Percentiles rank a stretch among this genome's conserved stretches.
These are phyloP conservation scores for Varanus salvator DNA, from an alignment of 2,113 vertebrate species.

Conservation along the genomic window DNA sequence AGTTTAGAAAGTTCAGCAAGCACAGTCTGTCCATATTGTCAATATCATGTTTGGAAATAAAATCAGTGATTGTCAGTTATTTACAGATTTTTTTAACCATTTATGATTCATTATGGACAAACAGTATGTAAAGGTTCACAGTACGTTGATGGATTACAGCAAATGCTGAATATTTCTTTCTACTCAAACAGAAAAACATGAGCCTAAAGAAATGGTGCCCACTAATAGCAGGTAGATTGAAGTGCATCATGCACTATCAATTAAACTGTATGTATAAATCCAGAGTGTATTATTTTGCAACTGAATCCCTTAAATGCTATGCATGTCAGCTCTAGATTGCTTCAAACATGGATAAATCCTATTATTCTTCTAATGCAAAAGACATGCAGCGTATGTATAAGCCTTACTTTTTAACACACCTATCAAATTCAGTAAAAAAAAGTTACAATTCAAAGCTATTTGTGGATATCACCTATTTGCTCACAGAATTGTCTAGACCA, in stretches of 20 bases:
- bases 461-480: neutral
- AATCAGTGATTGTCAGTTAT: constrained; percentile 61
- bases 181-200: neutral
- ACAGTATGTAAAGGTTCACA: constrained; percentile 47
- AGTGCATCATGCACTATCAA: neutral
- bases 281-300: neutral
- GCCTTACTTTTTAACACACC: neutral
- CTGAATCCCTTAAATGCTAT: neutral
- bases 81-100: constrained; percentile 49
- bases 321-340: neutral
- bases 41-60: constrained; percentile 61
- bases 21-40: constrained; percentile 62
- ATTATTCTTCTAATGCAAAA: neutral
- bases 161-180: constrained; percentile 12
- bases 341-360: neutral
- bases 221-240: neutral
- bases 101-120: constrained; percentile 31
- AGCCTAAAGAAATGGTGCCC: neutral
- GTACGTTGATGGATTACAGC: constrained; percentile 57
- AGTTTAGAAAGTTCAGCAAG: constrained; percentile 63
- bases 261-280: neutral
- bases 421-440: neutral
- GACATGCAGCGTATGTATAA: neutral
- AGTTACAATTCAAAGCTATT: neutral
- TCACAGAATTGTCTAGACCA: neutral